A percentile compares a stretch with the other conserved stretches of the same genome.
Conservation (phyloP, 1,140 invertebrate species). For the Nasonia vitripennis region DNA sequence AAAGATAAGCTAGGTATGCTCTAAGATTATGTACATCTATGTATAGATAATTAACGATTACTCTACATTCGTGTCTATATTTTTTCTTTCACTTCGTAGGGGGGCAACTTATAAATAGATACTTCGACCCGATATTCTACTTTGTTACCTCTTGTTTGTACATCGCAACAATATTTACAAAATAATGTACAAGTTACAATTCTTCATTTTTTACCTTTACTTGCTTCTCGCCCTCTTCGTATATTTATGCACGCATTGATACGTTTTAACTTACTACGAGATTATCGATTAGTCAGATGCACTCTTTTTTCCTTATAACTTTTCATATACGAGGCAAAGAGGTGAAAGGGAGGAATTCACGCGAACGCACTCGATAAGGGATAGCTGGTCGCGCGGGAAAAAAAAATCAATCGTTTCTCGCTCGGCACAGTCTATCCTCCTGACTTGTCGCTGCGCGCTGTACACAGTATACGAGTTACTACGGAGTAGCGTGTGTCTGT, state of each 20-base stretch:
- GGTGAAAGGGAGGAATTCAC: neutral
- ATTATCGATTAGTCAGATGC: slow-evolving; percentile 60
- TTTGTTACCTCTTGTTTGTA: slow-evolving; percentile 63
- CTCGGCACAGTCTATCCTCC: neutral
- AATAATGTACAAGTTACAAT: slow-evolving; percentile 64
- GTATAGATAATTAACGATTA: slow-evolving; percentile 65
- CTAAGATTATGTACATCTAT: slow-evolving; percentile 70
- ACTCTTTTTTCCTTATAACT: slow-evolving; percentile 54
- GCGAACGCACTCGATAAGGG: neutral
- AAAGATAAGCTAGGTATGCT: slow-evolving; percentile 61
- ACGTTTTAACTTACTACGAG: slow-evolving; percentile 58
- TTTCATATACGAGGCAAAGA: slow-evolving; percentile 57
- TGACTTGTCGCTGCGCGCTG: slow-evolving; percentile 11
- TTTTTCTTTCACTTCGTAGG: slow-evolving; percentile 53
- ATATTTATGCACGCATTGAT: slow-evolving; percentile 49
- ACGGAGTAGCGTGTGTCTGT: slow-evolving; percentile 55
- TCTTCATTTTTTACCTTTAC: slow-evolving; percentile 45
- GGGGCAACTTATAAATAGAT: slow-evolving; percentile 60
- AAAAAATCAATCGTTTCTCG: slow-evolving; percentile 29
- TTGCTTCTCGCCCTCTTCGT: neutral
- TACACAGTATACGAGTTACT: neutral
- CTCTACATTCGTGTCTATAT: slow-evolving; percentile 63
- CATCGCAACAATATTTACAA: slow-evolving; percentile 72
- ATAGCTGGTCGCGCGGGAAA: neutral
- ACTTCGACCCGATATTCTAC: slow-evolving; percentile 37